Percentiles rank a stretch among this genome's conserved stretches.
Evolutionary conservation across 1,140 invertebrate genomes (phyloP).

Genomic region (Drosophila busckii): DNA sequence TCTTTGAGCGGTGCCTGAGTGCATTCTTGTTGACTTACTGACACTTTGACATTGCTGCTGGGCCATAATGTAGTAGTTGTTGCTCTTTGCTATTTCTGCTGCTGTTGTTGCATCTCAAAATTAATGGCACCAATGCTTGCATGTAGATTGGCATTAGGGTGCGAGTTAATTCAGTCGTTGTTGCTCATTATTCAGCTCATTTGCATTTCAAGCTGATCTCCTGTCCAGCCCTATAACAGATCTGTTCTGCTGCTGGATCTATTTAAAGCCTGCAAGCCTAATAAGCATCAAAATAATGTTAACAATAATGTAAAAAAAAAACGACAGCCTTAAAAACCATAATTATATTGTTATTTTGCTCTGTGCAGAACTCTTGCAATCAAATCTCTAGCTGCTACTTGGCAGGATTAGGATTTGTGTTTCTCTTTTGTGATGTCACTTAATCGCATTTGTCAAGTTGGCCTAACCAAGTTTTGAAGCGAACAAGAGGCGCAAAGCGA

Average conservation of each 20-base stretch:
- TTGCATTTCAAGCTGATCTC: conserved; percentile 48
- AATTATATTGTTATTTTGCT: conserved; percentile 26
- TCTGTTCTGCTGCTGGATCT: conserved; percentile 35
- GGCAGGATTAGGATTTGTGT: too few species aligned
- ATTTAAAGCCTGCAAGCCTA: too few species aligned
- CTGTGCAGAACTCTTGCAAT: too few species aligned
- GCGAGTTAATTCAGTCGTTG: conserved; percentile 16
- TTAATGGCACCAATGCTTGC: conserved; percentile 64
- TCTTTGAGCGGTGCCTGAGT: conserved; percentile 50
- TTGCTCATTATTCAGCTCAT: conserved; percentile 71
- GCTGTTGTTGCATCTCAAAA: conserved; percentile 41
- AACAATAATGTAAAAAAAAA: too few species aligned
- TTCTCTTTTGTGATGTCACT: conserved; percentile 43
- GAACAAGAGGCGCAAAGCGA: conserved; percentile 27
- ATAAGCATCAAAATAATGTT: too few species aligned
- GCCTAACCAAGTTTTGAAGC: conserved; percentile 14
- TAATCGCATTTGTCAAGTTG: conserved; percentile 58
- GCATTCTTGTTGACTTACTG: conserved; percentile 75
- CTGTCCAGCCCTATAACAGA: conserved; percentile 34
- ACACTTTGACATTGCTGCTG: conserved; percentile 61
- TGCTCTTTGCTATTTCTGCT: conserved; percentile 10
- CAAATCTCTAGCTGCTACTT: too few species aligned
- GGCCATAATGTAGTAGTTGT: conserved; percentile 27
- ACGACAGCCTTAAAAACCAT: too few species aligned
- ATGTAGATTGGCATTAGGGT: too few species aligned